These are phyloP conservation scores for Ammodytes dubius DNA, from an alignment of 2,113 vertebrate species.

Conservation along the genomic window DNA sequence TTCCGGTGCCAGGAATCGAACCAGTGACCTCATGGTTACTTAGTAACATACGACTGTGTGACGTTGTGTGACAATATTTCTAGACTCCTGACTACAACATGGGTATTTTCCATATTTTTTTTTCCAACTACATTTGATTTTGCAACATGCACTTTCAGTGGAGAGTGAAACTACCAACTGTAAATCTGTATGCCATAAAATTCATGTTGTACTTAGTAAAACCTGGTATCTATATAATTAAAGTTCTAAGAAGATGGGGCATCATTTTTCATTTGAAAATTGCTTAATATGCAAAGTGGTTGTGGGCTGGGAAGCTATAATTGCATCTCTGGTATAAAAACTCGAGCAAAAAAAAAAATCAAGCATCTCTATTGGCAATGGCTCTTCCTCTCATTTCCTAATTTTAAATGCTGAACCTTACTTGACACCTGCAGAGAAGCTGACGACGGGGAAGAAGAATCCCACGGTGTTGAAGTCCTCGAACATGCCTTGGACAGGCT, in stretches of 20 bases:
- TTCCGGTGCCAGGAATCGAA: no score
- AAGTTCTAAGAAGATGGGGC: background rate
- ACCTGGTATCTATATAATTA: background rate
- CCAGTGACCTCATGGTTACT: no score
- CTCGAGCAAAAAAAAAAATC: background rate
- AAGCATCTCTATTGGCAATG: background rate
- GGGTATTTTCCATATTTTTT: background rate
- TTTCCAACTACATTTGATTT: background rate
- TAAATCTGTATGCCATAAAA: background rate
- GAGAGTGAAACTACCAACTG: background rate
- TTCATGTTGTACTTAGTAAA: background rate
- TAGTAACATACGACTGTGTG: background rate
- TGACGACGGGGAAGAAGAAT: conserved; percentile 96
- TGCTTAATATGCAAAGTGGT: background rate
- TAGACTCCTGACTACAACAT: background rate
- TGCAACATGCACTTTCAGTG: background rate
- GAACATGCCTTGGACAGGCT: conserved; percentile 98
- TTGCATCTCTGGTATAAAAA: conserved; percentile 18
- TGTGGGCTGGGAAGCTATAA: conserved; percentile 1
- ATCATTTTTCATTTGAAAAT: conserved; percentile 6
- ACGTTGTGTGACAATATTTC: background rate
- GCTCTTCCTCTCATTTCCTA: background rate
- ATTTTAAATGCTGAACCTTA: conserved; percentile 72
- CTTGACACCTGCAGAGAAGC: conserved; percentile 98
- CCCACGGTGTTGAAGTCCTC: conserved; percentile 96